Conservation (phyloP, 2,797 vertebrate species). For the Limosa lapponica region DNA sequence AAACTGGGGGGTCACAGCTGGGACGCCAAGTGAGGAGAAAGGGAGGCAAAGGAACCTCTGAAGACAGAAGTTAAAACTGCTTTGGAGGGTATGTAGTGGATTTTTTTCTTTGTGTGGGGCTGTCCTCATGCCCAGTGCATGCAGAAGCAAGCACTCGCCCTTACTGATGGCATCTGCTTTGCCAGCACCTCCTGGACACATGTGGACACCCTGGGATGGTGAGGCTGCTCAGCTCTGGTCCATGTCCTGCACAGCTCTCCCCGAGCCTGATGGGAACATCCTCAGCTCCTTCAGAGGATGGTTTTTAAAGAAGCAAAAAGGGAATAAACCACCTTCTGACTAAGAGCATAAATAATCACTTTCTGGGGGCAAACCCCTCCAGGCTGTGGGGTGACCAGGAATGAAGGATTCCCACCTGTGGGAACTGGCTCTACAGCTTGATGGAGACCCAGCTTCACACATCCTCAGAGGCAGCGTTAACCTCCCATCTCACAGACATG, state of each 20-base stretch:
- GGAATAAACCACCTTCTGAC: background rate
- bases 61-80: background rate
- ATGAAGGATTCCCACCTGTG: background rate
- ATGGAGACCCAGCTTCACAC: accelerated
- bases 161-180: background rate
- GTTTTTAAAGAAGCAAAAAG: background rate
- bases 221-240: background rate
- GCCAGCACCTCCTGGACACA: background rate
- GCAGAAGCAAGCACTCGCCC: background rate
- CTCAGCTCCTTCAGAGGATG: background rate
- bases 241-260: accelerated
- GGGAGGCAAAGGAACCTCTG: background rate
- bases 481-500: accelerated
- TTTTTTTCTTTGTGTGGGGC: background rate
- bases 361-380: background rate
- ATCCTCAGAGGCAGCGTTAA: background rate
- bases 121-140: accelerated
- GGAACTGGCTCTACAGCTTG: background rate
- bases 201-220: background rate
- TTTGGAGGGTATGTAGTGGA: background rate
- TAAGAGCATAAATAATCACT: background rate
- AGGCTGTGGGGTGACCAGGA: background rate
- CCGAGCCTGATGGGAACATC: accelerated
- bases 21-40: background rate
- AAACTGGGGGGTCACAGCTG: background rate